phyloP scores from a whole-genome alignment of 2,888 invertebrate genomes.

The Sminthurides aquaticus region DNA sequence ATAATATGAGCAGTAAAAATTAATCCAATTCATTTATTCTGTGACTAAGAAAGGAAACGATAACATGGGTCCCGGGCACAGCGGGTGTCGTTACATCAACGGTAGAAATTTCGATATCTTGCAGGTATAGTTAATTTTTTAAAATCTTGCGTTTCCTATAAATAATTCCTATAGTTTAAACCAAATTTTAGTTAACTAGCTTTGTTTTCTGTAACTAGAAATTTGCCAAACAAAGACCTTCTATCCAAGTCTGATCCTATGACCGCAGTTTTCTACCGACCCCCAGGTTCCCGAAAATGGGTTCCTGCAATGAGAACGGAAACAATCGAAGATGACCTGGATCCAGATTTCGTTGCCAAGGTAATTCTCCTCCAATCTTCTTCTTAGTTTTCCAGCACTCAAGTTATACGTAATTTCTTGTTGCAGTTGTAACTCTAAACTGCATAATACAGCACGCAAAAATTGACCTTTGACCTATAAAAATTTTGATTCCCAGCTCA shows the following conservation, averaged over 20 bases:
- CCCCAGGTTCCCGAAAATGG: conserved; percentile 46
- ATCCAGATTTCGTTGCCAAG: conserved; percentile 52
- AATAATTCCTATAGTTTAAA: neutral
- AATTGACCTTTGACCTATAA: no score
- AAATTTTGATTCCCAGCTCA: neutral
- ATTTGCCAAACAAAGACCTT: conserved; percentile 50
- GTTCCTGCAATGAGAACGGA: conserved; percentile 49
- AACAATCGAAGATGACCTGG: conserved; percentile 48
- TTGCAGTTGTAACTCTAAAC: no score
- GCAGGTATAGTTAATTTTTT: conserved; percentile 44
- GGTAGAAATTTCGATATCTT: conserved; percentile 47
- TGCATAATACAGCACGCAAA: no score
- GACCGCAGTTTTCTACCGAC: conserved; percentile 48
- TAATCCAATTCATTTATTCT: no score
- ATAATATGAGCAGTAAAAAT: no score
- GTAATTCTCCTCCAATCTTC: conserved; percentile 45
- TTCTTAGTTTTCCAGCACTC: conserved; percentile 37
- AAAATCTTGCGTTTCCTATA: neutral
- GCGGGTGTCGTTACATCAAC: conserved; percentile 46
- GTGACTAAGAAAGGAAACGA: neutral
- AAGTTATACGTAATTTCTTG: neutral
- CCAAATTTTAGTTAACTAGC: neutral
- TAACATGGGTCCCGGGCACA: conserved; percentile 44
- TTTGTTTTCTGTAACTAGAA: conserved; percentile 44
- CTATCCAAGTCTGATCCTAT: conserved; percentile 55